Conservation (phyloP, 2,113 vertebrate genomes). For the Solea solea region DNA sequence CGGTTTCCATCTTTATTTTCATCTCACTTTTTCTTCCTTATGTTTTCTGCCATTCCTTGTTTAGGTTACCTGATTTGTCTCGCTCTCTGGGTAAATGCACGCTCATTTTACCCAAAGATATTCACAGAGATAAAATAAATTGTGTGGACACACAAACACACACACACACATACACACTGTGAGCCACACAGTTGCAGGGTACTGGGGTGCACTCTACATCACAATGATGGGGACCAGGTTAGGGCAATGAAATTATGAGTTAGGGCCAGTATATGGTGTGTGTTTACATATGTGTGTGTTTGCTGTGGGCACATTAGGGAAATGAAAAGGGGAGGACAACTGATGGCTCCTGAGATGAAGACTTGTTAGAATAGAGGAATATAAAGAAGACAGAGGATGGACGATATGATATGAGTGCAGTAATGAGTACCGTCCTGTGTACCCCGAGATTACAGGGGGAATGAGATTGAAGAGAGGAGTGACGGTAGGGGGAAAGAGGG, state of each 20-base stretch:
- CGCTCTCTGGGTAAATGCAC: not conserved
- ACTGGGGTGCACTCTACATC: slow-evolving; percentile 51
- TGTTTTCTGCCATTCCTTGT: slow-evolving; percentile 22
- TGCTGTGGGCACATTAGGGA: slow-evolving; percentile 72
- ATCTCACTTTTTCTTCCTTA: slow-evolving; percentile 9
- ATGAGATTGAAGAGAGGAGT: slow-evolving; percentile 57
- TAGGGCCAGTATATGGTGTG: slow-evolving; percentile 41
- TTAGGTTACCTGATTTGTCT: slow-evolving; percentile 34
- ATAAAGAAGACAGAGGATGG: slow-evolving; percentile 67
- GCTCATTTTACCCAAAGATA: slow-evolving; percentile 52
- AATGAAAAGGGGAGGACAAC: slow-evolving; percentile 74
- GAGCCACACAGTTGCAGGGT: slow-evolving; percentile 20
- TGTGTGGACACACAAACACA: slow-evolving; percentile 7
- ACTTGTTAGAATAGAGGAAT: slow-evolving; percentile 78
- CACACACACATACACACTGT: slow-evolving; percentile 5
- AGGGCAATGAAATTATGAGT: slow-evolving; percentile 73
- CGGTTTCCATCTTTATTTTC: slow-evolving; percentile 26
- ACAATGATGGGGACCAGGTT: slow-evolving; percentile 70
- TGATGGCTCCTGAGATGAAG: slow-evolving; percentile 67
- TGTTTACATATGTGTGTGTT: slow-evolving; percentile 12
- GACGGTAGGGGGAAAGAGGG: slow-evolving; percentile 9
- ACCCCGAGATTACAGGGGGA: slow-evolving; percentile 70
- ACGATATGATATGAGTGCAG: slow-evolving; percentile 69
- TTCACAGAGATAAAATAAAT: slow-evolving; percentile 11
- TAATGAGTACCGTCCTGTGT: slow-evolving; percentile 72